Base-by-base conservation (phyloP, 2,888 invertebrate species). In the Zaprionus obscuricornis region DNA sequence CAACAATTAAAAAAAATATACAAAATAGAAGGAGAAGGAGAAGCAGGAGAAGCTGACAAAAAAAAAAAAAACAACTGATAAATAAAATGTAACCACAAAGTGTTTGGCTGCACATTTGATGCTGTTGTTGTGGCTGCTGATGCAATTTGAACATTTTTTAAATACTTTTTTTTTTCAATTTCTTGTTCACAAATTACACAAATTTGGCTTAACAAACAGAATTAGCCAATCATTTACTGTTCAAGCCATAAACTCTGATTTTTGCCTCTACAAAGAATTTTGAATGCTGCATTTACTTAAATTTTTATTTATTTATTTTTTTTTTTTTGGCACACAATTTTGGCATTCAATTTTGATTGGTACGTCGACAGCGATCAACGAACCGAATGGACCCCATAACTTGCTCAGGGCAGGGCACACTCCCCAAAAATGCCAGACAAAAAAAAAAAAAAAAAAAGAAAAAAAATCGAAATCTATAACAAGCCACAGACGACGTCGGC, bases 1-100 rank as follows among this genome's bases (percentile, higher is more conserved):
- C 82, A 86, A 79, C 86, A 86, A 82, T 79, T 79, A 79, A 84
- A 85, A n/a, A n/a, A n/a, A n/a, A n/a, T n/a, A n/a, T n/a, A n/a
- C n/a, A n/a, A n/a, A n/a, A n/a, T n/a, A n/a, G n/a, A n/a, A n/a
- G n/a, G n/a, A n/a, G n/a, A n/a, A n/a, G n/a, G n/a, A n/a, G n/a
- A n/a, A n/a, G n/a, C n/a, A n/a, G n/a, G n/a, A n/a, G n/a, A n/a
- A n/a, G n/a, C n/a, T n/a, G n/a, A n/a, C n/a, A n/a, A n/a, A n/a
- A n/a, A n/a, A n/a, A n/a, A n/a, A n/a, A n/a, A n/a, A n/a, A 79
- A 58, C 67, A 60, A 36, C 40, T 45, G 60, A 59, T 54, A 62
- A 60, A 75, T 75, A 74, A 69, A 69, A 57, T 69, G 47, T 39
- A n/a, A 49, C 20, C 16, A 56, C 52, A 56, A 37, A 57, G 52